These are phyloP conservation scores for Heteropelma amictum DNA, from an alignment of 2,888 invertebrate genomes.

Conservation along the genomic window DNA sequence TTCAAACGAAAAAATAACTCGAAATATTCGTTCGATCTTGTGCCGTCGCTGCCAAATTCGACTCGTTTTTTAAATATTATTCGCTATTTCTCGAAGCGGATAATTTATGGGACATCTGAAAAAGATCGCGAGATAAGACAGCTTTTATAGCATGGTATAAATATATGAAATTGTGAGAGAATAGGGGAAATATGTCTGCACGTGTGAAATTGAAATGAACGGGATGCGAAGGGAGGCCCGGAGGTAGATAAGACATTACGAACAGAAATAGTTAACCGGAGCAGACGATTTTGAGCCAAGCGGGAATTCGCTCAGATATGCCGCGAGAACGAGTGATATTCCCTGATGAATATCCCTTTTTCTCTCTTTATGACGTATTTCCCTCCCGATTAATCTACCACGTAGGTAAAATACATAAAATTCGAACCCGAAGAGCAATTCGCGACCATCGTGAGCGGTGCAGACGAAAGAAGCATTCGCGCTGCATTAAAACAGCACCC, in stretches of 20 bases:
- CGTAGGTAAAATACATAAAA: too few species aligned
- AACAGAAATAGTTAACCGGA: slow-evolving; percentile 55
- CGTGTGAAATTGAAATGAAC: background rate
- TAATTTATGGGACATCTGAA: too few species aligned
- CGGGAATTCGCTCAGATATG: slow-evolving; percentile 52
- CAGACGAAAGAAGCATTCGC: slow-evolving; percentile 21
- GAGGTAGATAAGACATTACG: slow-evolving; percentile 46
- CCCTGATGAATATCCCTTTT: slow-evolving; percentile 33
- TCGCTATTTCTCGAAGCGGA: too few species aligned
- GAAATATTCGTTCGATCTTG: too few species aligned
- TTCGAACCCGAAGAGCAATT: too few species aligned
- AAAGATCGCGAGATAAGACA: too few species aligned
- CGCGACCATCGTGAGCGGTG: slow-evolving; percentile 9
- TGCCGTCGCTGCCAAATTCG: too few species aligned
- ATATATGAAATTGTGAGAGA: background rate
- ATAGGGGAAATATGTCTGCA: background rate
- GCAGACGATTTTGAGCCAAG: slow-evolving; percentile 51
- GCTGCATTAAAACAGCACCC: slow-evolving; percentile 41
- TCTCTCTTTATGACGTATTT: background rate
- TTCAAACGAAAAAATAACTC: too few species aligned
- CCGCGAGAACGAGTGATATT: slow-evolving; percentile 34
- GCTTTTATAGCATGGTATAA: too few species aligned
- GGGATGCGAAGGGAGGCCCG: slow-evolving; percentile 12
- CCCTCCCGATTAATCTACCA: background rate
- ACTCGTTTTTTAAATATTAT: too few species aligned